Evolutionary conservation across 1,140 invertebrate species (phyloP).

Genomic region (Penaeus indicus): DNA sequence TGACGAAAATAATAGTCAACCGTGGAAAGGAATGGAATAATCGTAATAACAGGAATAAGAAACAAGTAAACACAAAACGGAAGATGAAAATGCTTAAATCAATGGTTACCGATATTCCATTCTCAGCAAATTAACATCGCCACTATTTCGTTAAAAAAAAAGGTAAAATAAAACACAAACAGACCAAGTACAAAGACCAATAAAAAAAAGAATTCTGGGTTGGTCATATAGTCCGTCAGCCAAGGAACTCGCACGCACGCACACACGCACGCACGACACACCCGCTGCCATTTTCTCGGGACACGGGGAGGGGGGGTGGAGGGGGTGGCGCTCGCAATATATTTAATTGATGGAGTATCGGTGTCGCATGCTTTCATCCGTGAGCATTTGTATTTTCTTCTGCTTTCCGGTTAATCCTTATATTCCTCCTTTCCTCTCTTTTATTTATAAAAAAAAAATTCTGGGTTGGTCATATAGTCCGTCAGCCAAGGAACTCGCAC

Average conservation of each 20-base stretch:
- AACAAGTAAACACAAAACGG: too few relatives aligned
- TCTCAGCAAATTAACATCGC: not conserved
- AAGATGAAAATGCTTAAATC: too few relatives aligned
- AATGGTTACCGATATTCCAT: too few relatives aligned
- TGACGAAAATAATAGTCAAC: not conserved
- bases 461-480: not conserved
- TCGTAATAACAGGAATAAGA: not conserved
- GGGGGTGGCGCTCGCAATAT: too few relatives aligned
- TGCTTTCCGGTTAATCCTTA: too few relatives aligned
- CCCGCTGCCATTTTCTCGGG: not conserved
- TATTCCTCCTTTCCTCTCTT: too few relatives aligned
- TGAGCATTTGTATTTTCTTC: too few relatives aligned
- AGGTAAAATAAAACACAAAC: not conserved
- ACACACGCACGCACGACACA: slow-evolving; percentile 33
- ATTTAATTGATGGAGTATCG: too few relatives aligned
- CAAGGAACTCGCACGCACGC: not conserved
- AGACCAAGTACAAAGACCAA: not conserved
- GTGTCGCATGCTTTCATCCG: too few relatives aligned
- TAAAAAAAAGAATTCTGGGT: not conserved
- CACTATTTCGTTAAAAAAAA: not conserved
- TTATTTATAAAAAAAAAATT: not conserved
- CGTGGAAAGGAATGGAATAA: too few relatives aligned
- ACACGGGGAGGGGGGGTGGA: too few relatives aligned
- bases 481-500: not conserved
- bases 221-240: not conserved